Base-by-base conservation (phyloP, 1,140 invertebrate species). In the Vanessa atalanta region DNA sequence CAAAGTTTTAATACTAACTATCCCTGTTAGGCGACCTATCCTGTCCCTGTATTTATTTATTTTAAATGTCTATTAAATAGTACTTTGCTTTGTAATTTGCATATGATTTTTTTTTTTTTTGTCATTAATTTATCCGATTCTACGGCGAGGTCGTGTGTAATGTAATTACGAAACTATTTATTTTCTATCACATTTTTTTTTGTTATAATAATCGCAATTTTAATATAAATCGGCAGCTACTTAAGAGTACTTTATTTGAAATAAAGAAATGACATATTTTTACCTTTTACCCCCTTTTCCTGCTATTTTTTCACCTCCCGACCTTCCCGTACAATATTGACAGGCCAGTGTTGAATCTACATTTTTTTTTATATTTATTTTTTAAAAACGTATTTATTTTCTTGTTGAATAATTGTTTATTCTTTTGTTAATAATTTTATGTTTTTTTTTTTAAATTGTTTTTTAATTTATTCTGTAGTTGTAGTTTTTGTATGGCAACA, bases 381-480 rank as follows among this genome's bases (percentile, higher is more conserved):
- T 20, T 57, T 83, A 80, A 85, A 84, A 88, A 85, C 83, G 70
- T 90, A 91, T 92, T 89, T 92, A 91, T 90, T 89, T 86, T 87
- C 79, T 88, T 88, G 83, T 90, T 90, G 77, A 85, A 76, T 79
- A 80, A 87, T 87, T 81, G 82, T 87, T 88, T 90, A 84, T 85
- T 83, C 87, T 87, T 88, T 91, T 89, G 86, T 90, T 90, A 85
- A 75, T 91, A 77, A 87, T 89, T 57, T 90, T 89, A 87, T 90
- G 83, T 90, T 87, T 84, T 87, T 81, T 84, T 87, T 88, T 81
- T 89, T 86, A 83, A 83, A 57, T 79, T 84, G 79, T 77, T 83
- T 91, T 89, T 90, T 91, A 89, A 92, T 90, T 91, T 91, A 90
- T 91, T 91, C 83, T 90, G 83, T 90, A 91, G 88, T 79, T 60